Base-by-base conservation (phyloP, 2,797 vertebrate genomes). In the Eulemur rubriventer region DNA sequence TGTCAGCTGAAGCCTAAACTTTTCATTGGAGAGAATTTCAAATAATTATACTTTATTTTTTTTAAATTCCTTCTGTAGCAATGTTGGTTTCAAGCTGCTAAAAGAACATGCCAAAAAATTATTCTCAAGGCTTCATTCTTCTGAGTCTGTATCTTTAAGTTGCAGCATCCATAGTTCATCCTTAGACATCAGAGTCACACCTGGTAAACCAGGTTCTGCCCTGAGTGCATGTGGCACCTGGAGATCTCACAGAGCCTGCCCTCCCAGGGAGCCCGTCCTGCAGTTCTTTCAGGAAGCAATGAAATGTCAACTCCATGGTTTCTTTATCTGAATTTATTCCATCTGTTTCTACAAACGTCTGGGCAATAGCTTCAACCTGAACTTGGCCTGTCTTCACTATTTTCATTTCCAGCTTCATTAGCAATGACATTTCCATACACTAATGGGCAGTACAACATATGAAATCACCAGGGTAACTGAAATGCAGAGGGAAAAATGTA, bases 381-480 rank as follows among this genome's bases (percentile, higher is more conserved):
- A 41, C 35, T 96, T 96, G 76, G 86, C 61, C n/a, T 38, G 13
- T 65, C 67, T 75, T 69, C 24, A 4, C 18, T 73, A 5, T 50
- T 92, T 81, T 6, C 78, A 65, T 82, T 89, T 94, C 84, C 96
- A 96, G 61, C 82, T 55, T 97, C 70, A 52, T 81, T 65, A 90
- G 82, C 84, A 13, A 96, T 95, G 95, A 87, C 33, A 94, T 97
- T 98, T 97, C 92, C 50, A 69, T 94, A 69, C 7, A 33, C 43
- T 81, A 70, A 93, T 28, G 80, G 72, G 67, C 67, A 94, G 94
- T 43, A 69, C 22, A 91, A 52, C 14, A 50, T 9, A 52, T 4
- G 83, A 92, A 93, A 81, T 96, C 59, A 59, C 81, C 50, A 87
- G 26, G 79, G 59, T 65, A 93, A 96, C 82, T 57, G 13, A 55